Conservation (phyloP, 23 tunicate species). For the Aplidium turbinatum region DNA sequence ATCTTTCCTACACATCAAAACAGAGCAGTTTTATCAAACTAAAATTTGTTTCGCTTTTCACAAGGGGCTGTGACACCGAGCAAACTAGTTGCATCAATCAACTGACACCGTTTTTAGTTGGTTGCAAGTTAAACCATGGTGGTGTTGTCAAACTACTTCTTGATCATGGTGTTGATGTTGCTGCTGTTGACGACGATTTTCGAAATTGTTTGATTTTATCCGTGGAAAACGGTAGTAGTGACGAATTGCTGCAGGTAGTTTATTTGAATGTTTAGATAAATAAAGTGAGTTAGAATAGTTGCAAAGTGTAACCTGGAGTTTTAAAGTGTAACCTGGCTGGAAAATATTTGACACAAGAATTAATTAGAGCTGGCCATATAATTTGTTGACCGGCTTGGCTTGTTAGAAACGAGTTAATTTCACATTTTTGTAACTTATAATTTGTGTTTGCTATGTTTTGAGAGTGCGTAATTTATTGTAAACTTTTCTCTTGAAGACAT, state of each 20-base stretch:
- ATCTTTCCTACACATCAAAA: too few relatives aligned
- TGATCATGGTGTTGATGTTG: conserved; percentile 3
- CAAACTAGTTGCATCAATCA: background rate
- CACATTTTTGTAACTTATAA: too few relatives aligned
- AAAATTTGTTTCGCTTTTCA: background rate
- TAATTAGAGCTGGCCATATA: background rate
- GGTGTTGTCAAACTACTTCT: background rate
- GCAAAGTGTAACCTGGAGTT: background rate
- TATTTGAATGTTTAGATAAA: background rate
- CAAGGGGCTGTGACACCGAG: conserved; percentile 13
- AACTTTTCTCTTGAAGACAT: background rate
- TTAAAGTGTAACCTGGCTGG: too few relatives aligned
- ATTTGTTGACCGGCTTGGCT: conserved; percentile 1
- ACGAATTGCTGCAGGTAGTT: conserved; percentile 19
- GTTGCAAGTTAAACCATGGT: background rate
- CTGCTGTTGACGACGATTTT: conserved; percentile 12
- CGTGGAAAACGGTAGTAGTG: conserved; percentile 6
- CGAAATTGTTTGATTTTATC: conserved; percentile 22
- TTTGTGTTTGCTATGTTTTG: too few relatives aligned
- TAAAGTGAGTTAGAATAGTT: background rate
- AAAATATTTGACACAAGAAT: background rate
- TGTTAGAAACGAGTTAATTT: background rate
- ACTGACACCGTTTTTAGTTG: conserved; percentile 15
- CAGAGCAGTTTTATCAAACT: conserved; percentile 6
- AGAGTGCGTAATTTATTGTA: too few relatives aligned